Conservation (phyloP, 2,888 invertebrate genomes). For the Chirona hameri region DNA sequence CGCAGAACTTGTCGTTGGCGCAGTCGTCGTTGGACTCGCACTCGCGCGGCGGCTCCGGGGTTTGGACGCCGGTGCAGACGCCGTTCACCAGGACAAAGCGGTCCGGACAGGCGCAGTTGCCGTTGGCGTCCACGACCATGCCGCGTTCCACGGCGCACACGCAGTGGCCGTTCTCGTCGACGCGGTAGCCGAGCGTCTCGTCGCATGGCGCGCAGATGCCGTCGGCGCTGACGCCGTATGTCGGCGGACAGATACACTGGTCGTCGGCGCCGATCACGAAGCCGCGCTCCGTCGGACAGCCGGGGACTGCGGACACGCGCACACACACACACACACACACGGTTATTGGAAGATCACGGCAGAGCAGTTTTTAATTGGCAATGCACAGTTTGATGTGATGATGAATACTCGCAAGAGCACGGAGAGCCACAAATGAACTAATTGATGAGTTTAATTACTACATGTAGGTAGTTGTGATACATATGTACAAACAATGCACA, state of each 20-base stretch:
- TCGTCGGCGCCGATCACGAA: conserved; percentile 61
- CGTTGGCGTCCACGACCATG: conserved; percentile 61
- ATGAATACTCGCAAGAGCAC: too few species aligned
- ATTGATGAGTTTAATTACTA: too few species aligned
- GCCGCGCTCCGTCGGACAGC: conserved; percentile 67
- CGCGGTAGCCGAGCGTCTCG: conserved; percentile 66
- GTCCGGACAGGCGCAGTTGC: conserved; percentile 47
- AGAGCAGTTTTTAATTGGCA: too few species aligned
- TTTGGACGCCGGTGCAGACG: conserved; percentile 22
- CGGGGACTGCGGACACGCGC: conserved; percentile 43
- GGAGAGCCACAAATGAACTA: too few species aligned
- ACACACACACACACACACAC: too few species aligned
- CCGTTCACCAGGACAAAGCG: conserved; percentile 27
- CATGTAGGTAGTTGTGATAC: too few species aligned
- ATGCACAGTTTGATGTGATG: too few species aligned
- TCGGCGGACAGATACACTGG: conserved; percentile 71
- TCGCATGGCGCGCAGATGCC: conserved; percentile 74
- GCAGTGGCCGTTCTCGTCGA: conserved; percentile 72
- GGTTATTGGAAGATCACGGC: too few species aligned
- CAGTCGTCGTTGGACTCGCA: conserved; percentile 57
- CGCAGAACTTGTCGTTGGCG: conserved; percentile 70
- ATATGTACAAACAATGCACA: too few species aligned
- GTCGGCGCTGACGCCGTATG: conserved; percentile 68
- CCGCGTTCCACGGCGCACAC: conserved; percentile 68
- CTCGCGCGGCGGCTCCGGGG: conserved; percentile 37